Percentiles rank a stretch among this genome's conserved stretches.
phyloP scores from a whole-genome alignment of 2,113 vertebrate species.

The Gasterosteus nipponicus region DNA sequence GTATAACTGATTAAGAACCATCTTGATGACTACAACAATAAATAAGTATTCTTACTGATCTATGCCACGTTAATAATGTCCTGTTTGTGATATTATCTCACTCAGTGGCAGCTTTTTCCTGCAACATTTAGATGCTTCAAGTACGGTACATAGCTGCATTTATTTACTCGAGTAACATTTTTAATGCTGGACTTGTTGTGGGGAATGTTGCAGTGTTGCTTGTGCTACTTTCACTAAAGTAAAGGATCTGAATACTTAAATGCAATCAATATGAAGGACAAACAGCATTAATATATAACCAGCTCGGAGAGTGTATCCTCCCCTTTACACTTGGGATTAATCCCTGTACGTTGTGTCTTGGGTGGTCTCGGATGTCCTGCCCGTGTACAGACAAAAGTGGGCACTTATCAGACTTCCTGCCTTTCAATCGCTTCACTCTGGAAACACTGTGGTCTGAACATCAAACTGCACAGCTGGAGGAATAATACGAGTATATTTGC shows the following conservation, averaged over 20 bases:
- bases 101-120: neutral
- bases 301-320: neutral
- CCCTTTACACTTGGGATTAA: neutral
- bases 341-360: slow-evolving; percentile 20
- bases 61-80: neutral
- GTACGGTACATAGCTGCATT: too few species aligned
- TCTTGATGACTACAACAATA: neutral
- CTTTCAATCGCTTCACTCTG: slow-evolving; percentile 7
- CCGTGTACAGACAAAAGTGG: slow-evolving; percentile 31
- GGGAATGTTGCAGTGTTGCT: neutral
- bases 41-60: neutral
- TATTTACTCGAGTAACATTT: neutral
- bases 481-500: slow-evolving; percentile 7
- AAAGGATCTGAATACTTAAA: neutral
- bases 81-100: neutral
- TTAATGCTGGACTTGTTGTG: neutral
- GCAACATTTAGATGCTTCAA: neutral
- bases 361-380: slow-evolving; percentile 60
- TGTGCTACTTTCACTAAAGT: neutral
- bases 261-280: neutral
- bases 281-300: neutral
- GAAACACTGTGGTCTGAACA: slow-evolving; percentile 11
- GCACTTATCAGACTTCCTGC: slow-evolving; percentile 60
- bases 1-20: neutral
- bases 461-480: slow-evolving; percentile 2